Evolutionary conservation across 2,888 invertebrate species (phyloP).

Genomic region (Leptinotarsa juncta): DNA sequence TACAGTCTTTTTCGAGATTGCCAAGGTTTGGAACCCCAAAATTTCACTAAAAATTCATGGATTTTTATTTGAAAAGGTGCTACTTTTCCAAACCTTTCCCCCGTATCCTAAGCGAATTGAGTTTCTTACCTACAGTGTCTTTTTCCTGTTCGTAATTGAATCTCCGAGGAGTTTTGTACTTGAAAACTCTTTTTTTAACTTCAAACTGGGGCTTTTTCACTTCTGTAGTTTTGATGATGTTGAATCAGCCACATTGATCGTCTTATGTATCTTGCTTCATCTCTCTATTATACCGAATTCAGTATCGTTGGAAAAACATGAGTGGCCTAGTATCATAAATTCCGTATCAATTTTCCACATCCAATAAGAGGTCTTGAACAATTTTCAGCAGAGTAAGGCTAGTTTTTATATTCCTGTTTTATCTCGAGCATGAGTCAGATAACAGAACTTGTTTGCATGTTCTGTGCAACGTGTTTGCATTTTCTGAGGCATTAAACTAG

Average conservation of each 20-base stretch:
- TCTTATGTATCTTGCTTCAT: constrained; percentile 5
- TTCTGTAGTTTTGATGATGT: constrained; percentile 7
- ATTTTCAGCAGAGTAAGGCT: background rate
- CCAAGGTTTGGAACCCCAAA: no score
- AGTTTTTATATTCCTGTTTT: constrained; percentile 20
- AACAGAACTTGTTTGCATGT: constrained; percentile 3
- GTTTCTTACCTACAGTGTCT: constrained; percentile 5
- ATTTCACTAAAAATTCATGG: no score
- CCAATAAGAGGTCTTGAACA: constrained; percentile 9
- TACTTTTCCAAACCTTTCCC: constrained; percentile 21
- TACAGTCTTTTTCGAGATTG: no score
- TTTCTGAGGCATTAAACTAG: background rate
- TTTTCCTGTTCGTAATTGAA: constrained; percentile 24
- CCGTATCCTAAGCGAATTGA: constrained; percentile 23
- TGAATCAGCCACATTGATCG: constrained; percentile 11
- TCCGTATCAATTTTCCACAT: background rate
- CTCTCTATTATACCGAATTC: constrained; percentile 23
- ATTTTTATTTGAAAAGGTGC: constrained; percentile 4
- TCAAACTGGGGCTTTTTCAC: background rate
- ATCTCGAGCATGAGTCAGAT: constrained; percentile 19
- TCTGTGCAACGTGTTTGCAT: background rate
- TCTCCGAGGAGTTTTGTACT: constrained; percentile 15
- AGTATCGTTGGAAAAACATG: constrained; percentile 19
- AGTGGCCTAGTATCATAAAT: constrained; percentile 19
- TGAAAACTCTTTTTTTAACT: constrained; percentile 10